phyloP scores from a whole-genome alignment of 1,140 invertebrate genomes.

The Amyelois transitella region DNA sequence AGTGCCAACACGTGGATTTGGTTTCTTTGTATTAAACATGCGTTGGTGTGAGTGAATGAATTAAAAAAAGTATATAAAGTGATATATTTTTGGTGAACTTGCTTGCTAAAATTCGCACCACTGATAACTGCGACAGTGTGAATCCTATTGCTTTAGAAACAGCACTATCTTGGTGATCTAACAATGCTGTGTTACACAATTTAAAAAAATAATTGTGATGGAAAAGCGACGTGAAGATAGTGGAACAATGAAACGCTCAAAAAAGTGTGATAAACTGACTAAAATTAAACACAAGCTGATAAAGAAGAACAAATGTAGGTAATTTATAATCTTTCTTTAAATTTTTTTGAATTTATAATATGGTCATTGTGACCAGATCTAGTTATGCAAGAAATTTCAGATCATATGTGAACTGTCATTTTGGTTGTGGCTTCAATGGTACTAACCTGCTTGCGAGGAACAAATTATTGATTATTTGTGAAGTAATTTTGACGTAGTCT shows the following conservation, averaged over 20 bases:
- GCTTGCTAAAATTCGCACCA: background rate
- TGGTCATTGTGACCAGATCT: too few species aligned
- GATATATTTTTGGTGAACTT: background rate
- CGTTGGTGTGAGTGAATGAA: background rate
- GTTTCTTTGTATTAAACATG: background rate
- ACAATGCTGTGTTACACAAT: conserved; percentile 15
- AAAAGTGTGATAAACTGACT: conserved; percentile 49
- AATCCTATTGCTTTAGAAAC: background rate
- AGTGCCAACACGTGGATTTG: conserved; percentile 25
- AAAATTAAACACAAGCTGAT: conserved; percentile 62
- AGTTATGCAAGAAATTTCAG: too few species aligned
- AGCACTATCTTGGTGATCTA: background rate
- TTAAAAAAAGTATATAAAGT: conserved; percentile 8
- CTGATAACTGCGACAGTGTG: background rate
- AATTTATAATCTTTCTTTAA: too few species aligned
- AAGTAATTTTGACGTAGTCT: too few species aligned
- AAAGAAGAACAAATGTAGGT: conserved; percentile 60
- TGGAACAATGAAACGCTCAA: conserved; percentile 48
- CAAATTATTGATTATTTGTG: too few species aligned
- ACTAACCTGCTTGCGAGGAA: too few species aligned
- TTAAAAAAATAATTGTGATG: conserved; percentile 22
- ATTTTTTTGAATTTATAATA: too few species aligned
- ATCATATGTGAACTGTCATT: too few species aligned
- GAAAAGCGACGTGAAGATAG: conserved; percentile 20
- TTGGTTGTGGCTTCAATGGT: too few species aligned